Evolutionary conservation across 2,888 invertebrate genomes (phyloP).

Genomic region (Smittia aterrima): DNA sequence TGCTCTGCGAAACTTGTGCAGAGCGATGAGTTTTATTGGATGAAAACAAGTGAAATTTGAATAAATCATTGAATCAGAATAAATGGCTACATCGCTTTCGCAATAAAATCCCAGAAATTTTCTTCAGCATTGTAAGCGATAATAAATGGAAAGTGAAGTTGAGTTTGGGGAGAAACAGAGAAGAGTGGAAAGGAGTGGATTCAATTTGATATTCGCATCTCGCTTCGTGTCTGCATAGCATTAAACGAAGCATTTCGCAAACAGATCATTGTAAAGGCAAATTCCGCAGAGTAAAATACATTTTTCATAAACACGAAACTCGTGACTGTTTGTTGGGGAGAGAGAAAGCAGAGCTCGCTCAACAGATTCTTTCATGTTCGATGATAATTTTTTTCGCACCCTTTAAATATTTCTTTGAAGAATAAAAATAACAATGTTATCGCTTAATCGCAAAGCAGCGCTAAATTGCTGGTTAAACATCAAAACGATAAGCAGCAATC

Average conservation of each 20-base stretch:
- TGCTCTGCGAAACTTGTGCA: background rate
- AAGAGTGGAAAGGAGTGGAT: background rate
- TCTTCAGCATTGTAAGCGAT: slow-evolving; percentile 38
- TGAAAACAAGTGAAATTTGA: slow-evolving; percentile 41
- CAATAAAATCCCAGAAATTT: slow-evolving; percentile 22
- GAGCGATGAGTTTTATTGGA: slow-evolving; percentile 29
- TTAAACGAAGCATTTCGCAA: slow-evolving; percentile 18
- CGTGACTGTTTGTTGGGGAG: background rate
- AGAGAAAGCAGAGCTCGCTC: slow-evolving; percentile 6
- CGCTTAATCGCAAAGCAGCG: background rate
- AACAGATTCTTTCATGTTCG: slow-evolving; percentile 37
- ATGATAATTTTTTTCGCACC: slow-evolving; percentile 14
- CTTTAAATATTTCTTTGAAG: background rate
- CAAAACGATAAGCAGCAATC: slow-evolving; percentile 14
- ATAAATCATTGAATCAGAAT: slow-evolving; percentile 42
- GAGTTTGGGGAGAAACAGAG: background rate
- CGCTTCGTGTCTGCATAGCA: slow-evolving; percentile 23
- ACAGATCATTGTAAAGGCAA: slow-evolving; percentile 32
- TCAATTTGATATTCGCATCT: slow-evolving; percentile 20
- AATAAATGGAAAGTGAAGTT: slow-evolving; percentile 22
- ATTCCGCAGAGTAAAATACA: slow-evolving; percentile 22
- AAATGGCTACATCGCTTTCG: slow-evolving; percentile 30
- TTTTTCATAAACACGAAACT: slow-evolving; percentile 9
- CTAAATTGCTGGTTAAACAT: slow-evolving; percentile 14
- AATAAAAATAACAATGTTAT: background rate